phyloP scores from a whole-genome alignment of 53 echinoderm and acorn worm genomes.

The Paelopatides confundens region DNA sequence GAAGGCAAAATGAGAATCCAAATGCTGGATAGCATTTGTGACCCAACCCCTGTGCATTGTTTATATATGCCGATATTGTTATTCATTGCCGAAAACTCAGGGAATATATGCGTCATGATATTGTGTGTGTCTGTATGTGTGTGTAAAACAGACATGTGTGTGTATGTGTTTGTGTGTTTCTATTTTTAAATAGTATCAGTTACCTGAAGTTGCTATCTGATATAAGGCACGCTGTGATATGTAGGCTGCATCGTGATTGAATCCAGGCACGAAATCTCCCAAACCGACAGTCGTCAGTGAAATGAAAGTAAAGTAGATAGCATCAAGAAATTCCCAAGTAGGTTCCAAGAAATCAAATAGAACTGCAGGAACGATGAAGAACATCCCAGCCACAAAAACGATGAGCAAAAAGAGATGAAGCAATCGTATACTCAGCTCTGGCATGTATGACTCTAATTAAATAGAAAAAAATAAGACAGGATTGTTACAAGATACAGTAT shows the following conservation, averaged over 20 bases:
- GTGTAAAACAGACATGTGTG: too few species aligned
- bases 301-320: conserved; percentile 92
- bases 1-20: too few species aligned
- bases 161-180: too few species aligned
- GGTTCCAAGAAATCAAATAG: conserved; percentile 76
- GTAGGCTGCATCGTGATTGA: conserved; percentile 53
- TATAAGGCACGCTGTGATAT: conserved; percentile 63
- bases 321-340: conserved; percentile 82
- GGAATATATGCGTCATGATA: too few species aligned
- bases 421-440: conserved; percentile 70
- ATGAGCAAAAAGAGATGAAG: conserved; percentile 79
- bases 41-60: too few species aligned
- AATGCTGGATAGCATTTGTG: too few species aligned
- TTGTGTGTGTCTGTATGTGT: too few species aligned
- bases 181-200: too few species aligned
- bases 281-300: conserved; percentile 94
- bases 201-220: conserved; percentile 67
- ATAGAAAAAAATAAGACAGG: background rate
- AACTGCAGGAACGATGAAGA: conserved; percentile 88
- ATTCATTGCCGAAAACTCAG: too few species aligned
- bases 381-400: conserved; percentile 64
- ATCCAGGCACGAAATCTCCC: conserved; percentile 92
- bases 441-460: conserved; percentile 67
- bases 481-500: background rate
- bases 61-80: too few species aligned